phyloP scores from a whole-genome alignment of 2,113 vertebrate species.

The Paedocypris sp. region DNA sequence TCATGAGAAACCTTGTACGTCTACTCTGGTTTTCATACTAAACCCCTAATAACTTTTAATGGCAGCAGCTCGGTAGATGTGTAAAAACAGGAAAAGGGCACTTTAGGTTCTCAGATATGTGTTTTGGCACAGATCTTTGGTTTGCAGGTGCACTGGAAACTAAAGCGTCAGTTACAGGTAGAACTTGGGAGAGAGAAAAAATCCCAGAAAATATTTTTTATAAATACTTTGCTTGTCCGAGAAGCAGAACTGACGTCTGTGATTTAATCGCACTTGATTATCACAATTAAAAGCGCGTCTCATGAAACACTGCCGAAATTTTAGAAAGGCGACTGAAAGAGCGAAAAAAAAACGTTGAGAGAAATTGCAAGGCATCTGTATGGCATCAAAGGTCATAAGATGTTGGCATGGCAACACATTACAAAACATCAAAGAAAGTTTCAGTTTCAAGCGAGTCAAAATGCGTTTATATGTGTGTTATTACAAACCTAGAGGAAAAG shows the following conservation, averaged over 20 bases:
- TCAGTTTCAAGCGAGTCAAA: too few relatives aligned
- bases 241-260: too few relatives aligned
- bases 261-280: too few relatives aligned
- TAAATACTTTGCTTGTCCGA: constrained; percentile 29
- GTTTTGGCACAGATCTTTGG: constrained; percentile 29
- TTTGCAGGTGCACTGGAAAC: constrained; percentile 15
- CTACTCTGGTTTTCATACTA: constrained; percentile 30
- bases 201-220: constrained; percentile 6
- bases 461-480: too few relatives aligned
- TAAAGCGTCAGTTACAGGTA: constrained; percentile 25
- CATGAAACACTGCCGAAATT: constrained; percentile 29
- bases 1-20: constrained; percentile 22
- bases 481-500: too few relatives aligned
- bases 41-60: constrained; percentile 21
- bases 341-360: constrained; percentile 9
- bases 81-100: constrained; percentile 31
- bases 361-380: too few relatives aligned
- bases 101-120: constrained; percentile 33
- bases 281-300: too few relatives aligned
- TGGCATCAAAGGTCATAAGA: too few relatives aligned
- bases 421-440: too few relatives aligned
- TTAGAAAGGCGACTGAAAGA: not conserved
- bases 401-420: too few relatives aligned
- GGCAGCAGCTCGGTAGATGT: constrained; percentile 4
- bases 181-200: constrained; percentile 13